These are phyloP conservation scores for Mechanitis mazaeus DNA, from an alignment of 2,888 invertebrate species.

Conservation along the genomic window DNA sequence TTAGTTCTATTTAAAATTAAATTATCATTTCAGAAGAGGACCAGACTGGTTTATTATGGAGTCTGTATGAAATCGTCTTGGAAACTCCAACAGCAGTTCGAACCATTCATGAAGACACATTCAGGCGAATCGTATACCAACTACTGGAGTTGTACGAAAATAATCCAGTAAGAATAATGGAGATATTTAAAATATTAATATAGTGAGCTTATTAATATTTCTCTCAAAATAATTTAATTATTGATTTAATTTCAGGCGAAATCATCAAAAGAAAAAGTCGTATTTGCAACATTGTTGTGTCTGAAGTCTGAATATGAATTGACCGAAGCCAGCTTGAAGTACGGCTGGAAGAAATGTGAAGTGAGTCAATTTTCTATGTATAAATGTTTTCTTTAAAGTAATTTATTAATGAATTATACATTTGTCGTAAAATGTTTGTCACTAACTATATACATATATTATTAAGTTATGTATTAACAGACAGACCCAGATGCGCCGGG, in stretches of 20 bases:
- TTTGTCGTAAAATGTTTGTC: too few relatives aligned
- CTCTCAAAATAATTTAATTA: not conserved
- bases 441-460: too few relatives aligned
- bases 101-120: constrained; percentile 44
- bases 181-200: too few relatives aligned
- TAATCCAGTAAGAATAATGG: constrained; percentile 37
- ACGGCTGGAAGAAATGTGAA: constrained; percentile 45
- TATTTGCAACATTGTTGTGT: constrained; percentile 43
- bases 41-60: constrained; percentile 29
- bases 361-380: not conserved
- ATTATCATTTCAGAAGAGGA: constrained; percentile 41
- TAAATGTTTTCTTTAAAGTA: not conserved
- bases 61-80: constrained; percentile 42
- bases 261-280: constrained; percentile 35
- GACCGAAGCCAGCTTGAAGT: constrained; percentile 42
- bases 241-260: constrained; percentile 28
- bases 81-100: constrained; percentile 45
- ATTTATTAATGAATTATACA: not conserved
- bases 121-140: constrained; percentile 34
- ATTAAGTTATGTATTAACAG: not conserved
- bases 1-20: not conserved
- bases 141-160: constrained; percentile 37
- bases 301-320: constrained; percentile 52
- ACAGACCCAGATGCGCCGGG: constrained; percentile 43
- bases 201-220: too few relatives aligned